Conservation (phyloP, 2,113 vertebrate genomes). For the Nematolebias whitei region DNA sequence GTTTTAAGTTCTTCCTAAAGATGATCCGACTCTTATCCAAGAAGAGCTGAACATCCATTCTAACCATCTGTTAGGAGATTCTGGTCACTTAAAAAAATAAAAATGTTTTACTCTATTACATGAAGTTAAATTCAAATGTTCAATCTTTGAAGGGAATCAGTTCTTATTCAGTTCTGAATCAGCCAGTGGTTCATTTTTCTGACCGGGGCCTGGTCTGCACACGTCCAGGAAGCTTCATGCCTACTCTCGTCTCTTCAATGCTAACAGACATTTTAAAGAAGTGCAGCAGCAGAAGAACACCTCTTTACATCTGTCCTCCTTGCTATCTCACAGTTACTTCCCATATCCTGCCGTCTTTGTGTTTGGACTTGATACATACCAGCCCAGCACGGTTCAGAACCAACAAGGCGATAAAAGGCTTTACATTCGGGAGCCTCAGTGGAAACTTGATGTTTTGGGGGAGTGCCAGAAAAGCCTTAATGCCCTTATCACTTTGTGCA, state of each 20-base stretch:
- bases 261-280: constrained; percentile 33
- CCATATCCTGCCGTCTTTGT: constrained; percentile 54
- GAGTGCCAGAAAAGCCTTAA: constrained; percentile 58
- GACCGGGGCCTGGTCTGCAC: not conserved
- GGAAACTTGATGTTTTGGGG: constrained; percentile 30
- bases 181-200: not conserved
- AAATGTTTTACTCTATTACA: no score
- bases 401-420: constrained; percentile 53
- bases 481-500: constrained; percentile 78
- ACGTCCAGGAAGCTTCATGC: not conserved
- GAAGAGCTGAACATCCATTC: no score
- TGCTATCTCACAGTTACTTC: constrained; percentile 34
- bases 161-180: not conserved
- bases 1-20: not conserved
- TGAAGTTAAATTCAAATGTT: no score
- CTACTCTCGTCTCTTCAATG: constrained; percentile 12
- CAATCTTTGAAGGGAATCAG: no score
- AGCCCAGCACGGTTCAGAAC: constrained; percentile 43
- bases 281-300: constrained; percentile 29
- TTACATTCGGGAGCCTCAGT: constrained; percentile 33
- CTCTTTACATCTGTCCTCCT: constrained; percentile 25
- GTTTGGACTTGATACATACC: constrained; percentile 34
- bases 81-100: no score
- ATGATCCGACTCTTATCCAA: no score
- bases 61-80: no score